These are phyloP conservation scores for Eudyptes chrysolophus DNA, from an alignment of 2,113 vertebrate genomes.

Conservation along the genomic window DNA sequence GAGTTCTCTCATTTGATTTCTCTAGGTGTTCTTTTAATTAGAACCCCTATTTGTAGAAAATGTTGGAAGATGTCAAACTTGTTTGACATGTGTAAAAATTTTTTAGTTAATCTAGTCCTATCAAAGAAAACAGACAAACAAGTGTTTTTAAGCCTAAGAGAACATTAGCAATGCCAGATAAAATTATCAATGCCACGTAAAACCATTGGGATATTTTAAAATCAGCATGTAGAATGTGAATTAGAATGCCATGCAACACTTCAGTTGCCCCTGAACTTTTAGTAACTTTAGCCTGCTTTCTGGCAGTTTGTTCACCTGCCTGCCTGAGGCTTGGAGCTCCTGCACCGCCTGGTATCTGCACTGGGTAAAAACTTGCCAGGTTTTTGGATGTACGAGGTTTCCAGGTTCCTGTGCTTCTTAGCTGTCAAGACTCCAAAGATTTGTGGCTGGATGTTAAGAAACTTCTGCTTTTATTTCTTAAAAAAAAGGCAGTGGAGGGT, in stretches of 20 bases:
- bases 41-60: neutral
- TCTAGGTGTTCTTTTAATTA: neutral
- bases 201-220: neutral
- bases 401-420: neutral
- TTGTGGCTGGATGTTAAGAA: neutral
- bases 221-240: neutral
- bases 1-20: neutral
- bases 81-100: neutral
- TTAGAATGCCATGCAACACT: neutral
- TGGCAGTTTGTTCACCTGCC: neutral
- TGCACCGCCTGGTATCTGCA: neutral
- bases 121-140: neutral
- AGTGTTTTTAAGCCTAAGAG: neutral
- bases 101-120: neutral
- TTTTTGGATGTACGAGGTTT: neutral
- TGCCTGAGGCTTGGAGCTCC: neutral
- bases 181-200: neutral
- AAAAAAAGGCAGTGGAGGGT: neutral
- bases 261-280: neutral
- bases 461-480: neutral
- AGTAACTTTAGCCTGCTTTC: neutral
- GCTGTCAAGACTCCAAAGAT: neutral
- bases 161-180: neutral
- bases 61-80: neutral
- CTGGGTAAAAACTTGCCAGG: neutral